Evolutionary conservation across 1,140 invertebrate genomes (phyloP), one percentile per base, ranked within the genome.

Genomic region (Mactra quadrangularis): DNA sequence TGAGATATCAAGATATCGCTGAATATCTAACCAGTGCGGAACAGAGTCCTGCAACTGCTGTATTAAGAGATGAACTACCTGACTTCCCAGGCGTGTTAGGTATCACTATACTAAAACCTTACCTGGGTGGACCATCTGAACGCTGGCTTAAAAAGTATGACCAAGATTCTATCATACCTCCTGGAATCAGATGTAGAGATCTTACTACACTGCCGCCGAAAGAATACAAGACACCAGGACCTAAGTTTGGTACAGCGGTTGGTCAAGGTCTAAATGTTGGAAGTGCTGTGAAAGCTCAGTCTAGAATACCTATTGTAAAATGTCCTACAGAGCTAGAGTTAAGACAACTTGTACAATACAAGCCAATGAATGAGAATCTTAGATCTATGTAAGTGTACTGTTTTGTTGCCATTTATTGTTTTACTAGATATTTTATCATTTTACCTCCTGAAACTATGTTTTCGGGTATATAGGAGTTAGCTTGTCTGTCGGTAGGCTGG

Each of bases 321-420:
- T 93, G 92, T 86, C 92, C 92, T 1, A 52, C 75, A 25, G 75
- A 87, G 1, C 83, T 93, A 55, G 91, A 92, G 66, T 70, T 92
- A 4, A 82, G 92, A 66, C 92, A 92, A 72, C 70, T 93, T 62
- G 84, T 92, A 35, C 91, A 92, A 88, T 92, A 92, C 79, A 90
- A 89, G 62, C 91, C 91, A 29, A 87, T 93, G 25, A 76, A 86
- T 38, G 82, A 87, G 0, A 19, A 64, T 11, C 84, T 91, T 22
- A 76, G 91, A 77, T 71, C 85, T n/a, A 82, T 82, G 91, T 92
- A 82, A 88, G 89, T 87, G 31, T 27, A n/a, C 15, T 64, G 22
- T 35, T 9, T 55, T 47, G 19, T 50, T 22, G 38, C 22, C 27
- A 25, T n/a, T 25, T n/a, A n/a, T n/a, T n/a, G n/a, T n/a, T n/a